Percentiles rank a stretch among this genome's conserved stretches.
Evolutionary conservation across 2,113 vertebrate genomes (phyloP).

Genomic region (Chitala chitala): DNA sequence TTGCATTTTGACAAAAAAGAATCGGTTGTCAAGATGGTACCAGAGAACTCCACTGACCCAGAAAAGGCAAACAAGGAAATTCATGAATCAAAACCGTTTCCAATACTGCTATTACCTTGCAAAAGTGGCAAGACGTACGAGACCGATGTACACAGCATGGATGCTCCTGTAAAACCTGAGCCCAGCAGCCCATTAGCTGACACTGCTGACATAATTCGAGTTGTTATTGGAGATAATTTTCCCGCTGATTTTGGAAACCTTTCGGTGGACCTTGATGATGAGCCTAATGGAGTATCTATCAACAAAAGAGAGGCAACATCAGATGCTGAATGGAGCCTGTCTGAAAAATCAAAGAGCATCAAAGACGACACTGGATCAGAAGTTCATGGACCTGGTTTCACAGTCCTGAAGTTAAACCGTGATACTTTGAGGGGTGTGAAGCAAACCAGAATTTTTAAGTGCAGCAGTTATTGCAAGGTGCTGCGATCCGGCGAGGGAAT

Average conservation of each 20-base stretch:
- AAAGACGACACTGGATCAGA: slow-evolving; percentile 57
- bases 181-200: slow-evolving; percentile 83
- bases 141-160: slow-evolving; percentile 57
- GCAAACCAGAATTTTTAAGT: slow-evolving; percentile 86
- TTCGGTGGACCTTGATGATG: slow-evolving; percentile 65
- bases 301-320: slow-evolving; percentile 74
- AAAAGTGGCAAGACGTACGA: slow-evolving; percentile 49
- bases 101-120: slow-evolving; percentile 72
- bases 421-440: slow-evolving; percentile 68
- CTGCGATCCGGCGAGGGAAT: slow-evolving; percentile 87
- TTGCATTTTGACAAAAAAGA: slow-evolving; percentile 74
- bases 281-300: slow-evolving; percentile 51
- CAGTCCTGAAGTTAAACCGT: slow-evolving; percentile 63
- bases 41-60: slow-evolving; percentile 51
- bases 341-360: slow-evolving; percentile 70
- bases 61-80: slow-evolving; percentile 51
- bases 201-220: slow-evolving; percentile 80
- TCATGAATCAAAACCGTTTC: slow-evolving; percentile 55
- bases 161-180: slow-evolving; percentile 77
- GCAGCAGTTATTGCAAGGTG: slow-evolving; percentile 93
- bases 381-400: slow-evolving; percentile 53
- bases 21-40: slow-evolving; percentile 53
- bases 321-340: slow-evolving; percentile 65
- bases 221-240: slow-evolving; percentile 81
- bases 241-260: slow-evolving; percentile 66